A percentile compares a stretch with the other conserved stretches of the same genome.
These are phyloP conservation scores for Hedychridium roseum DNA, from an alignment of 2,888 invertebrate genomes.

Conservation along the genomic window DNA sequence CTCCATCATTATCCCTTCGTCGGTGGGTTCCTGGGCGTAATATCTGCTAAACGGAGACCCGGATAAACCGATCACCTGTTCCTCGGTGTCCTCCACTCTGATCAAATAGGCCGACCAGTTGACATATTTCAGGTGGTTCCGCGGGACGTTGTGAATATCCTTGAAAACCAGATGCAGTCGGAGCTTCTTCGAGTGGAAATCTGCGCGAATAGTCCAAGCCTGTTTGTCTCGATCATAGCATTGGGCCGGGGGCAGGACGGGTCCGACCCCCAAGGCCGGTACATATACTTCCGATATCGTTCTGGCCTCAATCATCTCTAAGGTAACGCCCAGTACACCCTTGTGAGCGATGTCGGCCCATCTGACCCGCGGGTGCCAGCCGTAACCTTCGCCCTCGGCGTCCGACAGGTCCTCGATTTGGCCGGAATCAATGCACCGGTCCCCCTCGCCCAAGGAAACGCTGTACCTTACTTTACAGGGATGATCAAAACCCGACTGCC, in stretches of 20 bases:
- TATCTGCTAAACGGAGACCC: conserved; percentile 82
- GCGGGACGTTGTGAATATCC: conserved; percentile 79
- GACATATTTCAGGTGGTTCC: conserved; percentile 76
- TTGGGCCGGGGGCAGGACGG: conserved; percentile 68
- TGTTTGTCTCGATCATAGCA: conserved; percentile 84
- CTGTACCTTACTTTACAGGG: conserved; percentile 79
- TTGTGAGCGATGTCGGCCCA: conserved; percentile 70
- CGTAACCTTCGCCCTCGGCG: conserved; percentile 74
- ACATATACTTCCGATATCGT: conserved; percentile 71
- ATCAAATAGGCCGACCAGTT: conserved; percentile 78
- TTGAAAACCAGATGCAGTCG: conserved; percentile 78
- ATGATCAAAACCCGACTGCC: conserved; percentile 84
- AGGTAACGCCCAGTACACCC: conserved; percentile 72
- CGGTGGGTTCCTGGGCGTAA: conserved; percentile 80
- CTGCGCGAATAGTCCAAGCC: conserved; percentile 80
- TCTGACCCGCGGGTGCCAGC: conserved; percentile 74
- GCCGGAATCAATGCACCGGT: conserved; percentile 74
- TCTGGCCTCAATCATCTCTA: conserved; percentile 79
- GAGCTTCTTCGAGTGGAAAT: conserved; percentile 79
- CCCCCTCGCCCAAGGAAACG: conserved; percentile 74
- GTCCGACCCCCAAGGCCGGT: conserved; percentile 65
- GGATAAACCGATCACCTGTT: conserved; percentile 74
- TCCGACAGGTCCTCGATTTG: conserved; percentile 76
- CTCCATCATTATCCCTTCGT: conserved; percentile 84
- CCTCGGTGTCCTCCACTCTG: conserved; percentile 68